Evolutionary conservation across 2,797 vertebrate species (phyloP), one percentile per base, ranked within the genome.

Genomic region (Pteropus rufus): DNA sequence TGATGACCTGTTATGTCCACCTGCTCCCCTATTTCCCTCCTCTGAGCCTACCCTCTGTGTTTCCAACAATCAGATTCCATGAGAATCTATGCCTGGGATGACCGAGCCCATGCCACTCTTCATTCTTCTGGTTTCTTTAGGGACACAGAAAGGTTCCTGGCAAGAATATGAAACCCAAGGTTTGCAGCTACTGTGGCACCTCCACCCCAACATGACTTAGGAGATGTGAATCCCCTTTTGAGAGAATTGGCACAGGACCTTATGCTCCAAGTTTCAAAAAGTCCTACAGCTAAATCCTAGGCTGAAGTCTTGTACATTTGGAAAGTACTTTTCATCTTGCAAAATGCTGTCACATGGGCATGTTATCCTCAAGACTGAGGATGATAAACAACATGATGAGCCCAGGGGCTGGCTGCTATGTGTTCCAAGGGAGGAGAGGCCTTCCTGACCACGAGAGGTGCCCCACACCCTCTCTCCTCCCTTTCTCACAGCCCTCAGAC

Each of bases 381-480:
- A 64, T 10, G 39, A 79, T 54, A 87, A 87, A 95, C 91, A 93
- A 70, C 23, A 7, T 9, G 3, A 23, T 29, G 84, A 89, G 90
- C 58, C 93, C 56, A 54, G n/a, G 75, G 83, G 62, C 70, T 92
- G 75, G 92, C 89, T 56, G 26, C 49, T 79, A n/a, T 8, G 9
- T 1, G 2, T 75, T 75, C 95, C 94, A 91, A 60, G 90, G 81
- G 56, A 83, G 58, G 24, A 89, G 49, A 84, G 60, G 46, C 23
- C 34, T 39, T 70, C 76, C 81, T 75, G 41, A 89, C 70, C 56
- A 76, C 3, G 4, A 7, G 29, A 87, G 72, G 60, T 46, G 7
- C 49, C 65, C 76, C 91, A 90, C 77, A 0, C 95, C 94, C 93
- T 96, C 39, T 46, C 31, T 52, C 82, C 56, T 81, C 64, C 65